Conservation (phyloP, 2,113 vertebrate species). For the Paedocypris sp. region DNA sequence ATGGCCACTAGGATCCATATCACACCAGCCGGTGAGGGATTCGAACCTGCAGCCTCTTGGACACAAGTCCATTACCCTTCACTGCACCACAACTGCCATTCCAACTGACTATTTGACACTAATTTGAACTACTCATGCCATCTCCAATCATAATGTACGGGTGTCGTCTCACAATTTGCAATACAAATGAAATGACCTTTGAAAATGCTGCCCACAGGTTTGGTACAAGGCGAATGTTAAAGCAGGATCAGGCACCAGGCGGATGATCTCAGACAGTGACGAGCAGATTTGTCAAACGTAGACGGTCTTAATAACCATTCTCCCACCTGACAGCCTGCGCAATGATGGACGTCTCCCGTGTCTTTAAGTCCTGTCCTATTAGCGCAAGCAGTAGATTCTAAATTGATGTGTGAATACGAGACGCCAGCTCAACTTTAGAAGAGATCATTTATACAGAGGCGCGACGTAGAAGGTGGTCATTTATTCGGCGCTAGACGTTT, state of each 20-base stretch:
- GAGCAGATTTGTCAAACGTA: background rate
- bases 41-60: too few relatives aligned
- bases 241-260: background rate
- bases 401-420: constrained; percentile 23
- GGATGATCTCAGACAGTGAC: background rate
- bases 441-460: constrained; percentile 17
- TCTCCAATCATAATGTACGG: too few relatives aligned
- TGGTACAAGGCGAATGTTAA: background rate
- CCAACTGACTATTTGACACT: too few relatives aligned
- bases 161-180: too few relatives aligned
- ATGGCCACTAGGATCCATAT: too few relatives aligned
- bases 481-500: constrained; percentile 25
- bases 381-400: constrained; percentile 13
- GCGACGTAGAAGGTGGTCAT: constrained; percentile 6
- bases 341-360: constrained; percentile 16
- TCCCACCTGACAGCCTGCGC: background rate
- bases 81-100: too few relatives aligned
- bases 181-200: too few relatives aligned
- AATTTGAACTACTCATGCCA: too few relatives aligned
- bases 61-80: too few relatives aligned
- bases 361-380: constrained; percentile 10
- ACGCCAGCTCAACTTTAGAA: constrained; percentile 12
- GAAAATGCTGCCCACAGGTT: too few relatives aligned
- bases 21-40: too few relatives aligned
- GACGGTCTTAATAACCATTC: background rate